Evolutionary conservation across 1,140 invertebrate species (phyloP).

Genomic region (Pseudobourletiella spinata): DNA sequence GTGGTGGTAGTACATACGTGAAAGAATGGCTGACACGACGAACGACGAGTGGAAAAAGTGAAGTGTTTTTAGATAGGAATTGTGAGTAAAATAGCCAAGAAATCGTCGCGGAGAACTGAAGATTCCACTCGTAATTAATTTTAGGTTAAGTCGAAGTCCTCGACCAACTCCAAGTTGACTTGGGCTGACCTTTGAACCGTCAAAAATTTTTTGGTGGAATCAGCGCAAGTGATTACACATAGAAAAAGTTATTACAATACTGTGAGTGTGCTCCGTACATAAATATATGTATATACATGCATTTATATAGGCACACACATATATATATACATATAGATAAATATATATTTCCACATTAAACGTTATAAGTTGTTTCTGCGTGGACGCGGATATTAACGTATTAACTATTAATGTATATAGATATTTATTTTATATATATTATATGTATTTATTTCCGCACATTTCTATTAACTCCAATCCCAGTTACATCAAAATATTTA

Average conservation of each 20-base stretch:
- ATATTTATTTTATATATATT: no score
- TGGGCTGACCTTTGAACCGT: neutral
- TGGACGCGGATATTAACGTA: no score
- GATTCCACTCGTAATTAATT: neutral
- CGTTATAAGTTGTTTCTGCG: no score
- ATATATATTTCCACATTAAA: no score
- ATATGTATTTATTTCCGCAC: no score
- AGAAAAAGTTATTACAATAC: neutral
- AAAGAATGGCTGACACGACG: slow-evolving; percentile 10
- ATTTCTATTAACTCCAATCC: no score
- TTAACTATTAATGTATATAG: no score
- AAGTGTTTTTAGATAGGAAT: neutral
- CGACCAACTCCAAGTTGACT: neutral
- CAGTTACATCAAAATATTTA: no score
- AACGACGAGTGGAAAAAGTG: neutral
- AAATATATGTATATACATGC: neutral
- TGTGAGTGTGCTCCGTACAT: neutral
- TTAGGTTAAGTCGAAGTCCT: neutral
- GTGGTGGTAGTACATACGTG: neutral
- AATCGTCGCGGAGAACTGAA: neutral
- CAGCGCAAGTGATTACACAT: neutral
- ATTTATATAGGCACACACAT: neutral
- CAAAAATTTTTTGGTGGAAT: neutral
- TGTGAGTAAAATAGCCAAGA: neutral
- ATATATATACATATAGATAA: neutral